Percentiles rank a stretch among this genome's conserved stretches.
Evolutionary conservation across 2,797 vertebrate genomes (phyloP).

Genomic region (Sebastes paucispinis): DNA sequence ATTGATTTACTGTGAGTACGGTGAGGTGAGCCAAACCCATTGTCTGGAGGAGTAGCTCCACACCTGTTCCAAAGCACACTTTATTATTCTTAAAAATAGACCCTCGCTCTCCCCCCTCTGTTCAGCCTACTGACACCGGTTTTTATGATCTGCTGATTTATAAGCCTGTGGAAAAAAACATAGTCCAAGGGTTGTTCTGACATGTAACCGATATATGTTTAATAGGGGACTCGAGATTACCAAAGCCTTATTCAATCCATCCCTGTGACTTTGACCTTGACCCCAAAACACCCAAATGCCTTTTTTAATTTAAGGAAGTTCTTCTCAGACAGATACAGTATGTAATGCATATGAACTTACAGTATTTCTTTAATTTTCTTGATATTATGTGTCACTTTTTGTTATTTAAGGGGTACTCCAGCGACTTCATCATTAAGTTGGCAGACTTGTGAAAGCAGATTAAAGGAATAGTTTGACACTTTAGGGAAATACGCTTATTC

Average conservation of each 20-base stretch:
- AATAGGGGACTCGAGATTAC: neutral
- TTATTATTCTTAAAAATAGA: constrained; percentile 80
- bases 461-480: no score
- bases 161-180: constrained; percentile 34
- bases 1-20: constrained; percentile 68
- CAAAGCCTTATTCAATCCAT: neutral
- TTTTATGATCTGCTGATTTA: constrained; percentile 70
- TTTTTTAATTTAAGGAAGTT: neutral
- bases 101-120: constrained; percentile 6
- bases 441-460: neutral
- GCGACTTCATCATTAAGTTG: neutral
- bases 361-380: neutral
- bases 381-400: neutral
- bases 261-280: constrained; percentile 30
- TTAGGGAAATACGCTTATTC: neutral
- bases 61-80: constrained; percentile 77
- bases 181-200: constrained; percentile 11
- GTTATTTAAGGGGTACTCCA: neutral
- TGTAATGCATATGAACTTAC: neutral
- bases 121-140: constrained; percentile 34
- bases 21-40: constrained; percentile 69
- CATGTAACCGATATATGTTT: constrained; percentile 6
- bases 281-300: neutral
- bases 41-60: constrained; percentile 69
- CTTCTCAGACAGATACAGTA: neutral